phyloP scores from a whole-genome alignment of 1,140 invertebrate species.

The Microplitis demolitor region DNA sequence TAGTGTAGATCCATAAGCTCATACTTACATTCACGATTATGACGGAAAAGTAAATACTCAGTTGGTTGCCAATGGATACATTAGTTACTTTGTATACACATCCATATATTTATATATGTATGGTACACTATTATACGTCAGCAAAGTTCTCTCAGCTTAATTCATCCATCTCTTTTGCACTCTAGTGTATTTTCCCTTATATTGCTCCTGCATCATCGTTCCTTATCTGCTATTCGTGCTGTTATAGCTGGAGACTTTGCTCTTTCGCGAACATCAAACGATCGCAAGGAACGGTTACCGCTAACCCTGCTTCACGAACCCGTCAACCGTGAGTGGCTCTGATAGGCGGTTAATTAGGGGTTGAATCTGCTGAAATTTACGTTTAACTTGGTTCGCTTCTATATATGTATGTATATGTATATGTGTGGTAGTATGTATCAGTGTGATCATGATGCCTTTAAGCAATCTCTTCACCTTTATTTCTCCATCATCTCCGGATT shows the following conservation, averaged over 20 bases:
- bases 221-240: neutral
- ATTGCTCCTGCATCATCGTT: neutral
- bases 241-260: neutral
- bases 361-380: constrained; percentile 2
- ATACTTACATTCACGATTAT: constrained; percentile 42
- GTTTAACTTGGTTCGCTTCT: neutral
- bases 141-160: neutral
- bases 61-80: constrained; percentile 26
- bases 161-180: neutral
- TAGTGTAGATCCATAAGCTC: neutral
- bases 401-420: neutral
- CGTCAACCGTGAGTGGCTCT: constrained; percentile 11
- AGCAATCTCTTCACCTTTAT: neutral
- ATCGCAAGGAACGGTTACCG: constrained; percentile 1
- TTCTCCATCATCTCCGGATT: constrained; percentile 4
- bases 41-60: constrained; percentile 43
- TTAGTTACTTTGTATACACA: neutral
- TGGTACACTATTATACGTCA: neutral
- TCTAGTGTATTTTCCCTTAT: neutral
- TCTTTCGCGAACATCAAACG: constrained; percentile 17
- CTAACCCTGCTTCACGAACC: neutral
- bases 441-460: neutral
- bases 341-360: constrained; percentile 18
- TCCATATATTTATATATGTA: too few relatives aligned
- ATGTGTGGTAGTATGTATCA: neutral